Evolutionary conservation across 64 coral and sea anemone species (phyloP).

Genomic region (Platygyra sinensis): DNA sequence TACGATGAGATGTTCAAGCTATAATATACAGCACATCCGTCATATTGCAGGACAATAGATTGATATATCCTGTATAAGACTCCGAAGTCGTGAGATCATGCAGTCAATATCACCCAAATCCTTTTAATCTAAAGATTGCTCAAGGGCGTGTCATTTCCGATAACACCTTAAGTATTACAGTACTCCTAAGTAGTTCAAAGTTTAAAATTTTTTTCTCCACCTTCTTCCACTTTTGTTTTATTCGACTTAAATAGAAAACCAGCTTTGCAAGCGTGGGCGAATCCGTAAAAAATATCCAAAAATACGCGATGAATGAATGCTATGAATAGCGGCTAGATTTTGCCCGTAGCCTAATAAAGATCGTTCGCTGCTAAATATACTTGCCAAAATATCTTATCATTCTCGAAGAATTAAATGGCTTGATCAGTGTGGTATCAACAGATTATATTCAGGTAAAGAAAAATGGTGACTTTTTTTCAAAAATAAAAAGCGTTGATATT

Average conservation of each 20-base stretch:
- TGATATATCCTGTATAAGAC: neutral
- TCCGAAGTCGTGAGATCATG: neutral
- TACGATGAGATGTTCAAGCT: neutral
- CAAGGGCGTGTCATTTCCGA: neutral
- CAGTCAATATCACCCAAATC: slow-evolving; percentile 8
- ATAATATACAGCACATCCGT: slow-evolving; percentile 11
- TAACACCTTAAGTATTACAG: neutral
- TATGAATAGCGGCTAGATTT: neutral
- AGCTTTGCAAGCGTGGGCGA: neutral
- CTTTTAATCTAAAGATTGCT: slow-evolving; percentile 5
- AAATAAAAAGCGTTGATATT: too few species aligned
- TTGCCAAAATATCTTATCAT: neutral
- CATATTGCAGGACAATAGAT: neutral
- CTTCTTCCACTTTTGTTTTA: neutral
- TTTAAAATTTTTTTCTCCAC: neutral
- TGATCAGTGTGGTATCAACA: too few species aligned
- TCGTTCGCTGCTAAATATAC: neutral
- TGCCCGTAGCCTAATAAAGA: neutral
- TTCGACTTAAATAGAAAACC: neutral
- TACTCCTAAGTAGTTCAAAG: neutral
- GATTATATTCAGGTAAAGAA: too few species aligned
- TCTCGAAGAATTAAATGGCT: too few species aligned
- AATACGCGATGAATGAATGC: neutral
- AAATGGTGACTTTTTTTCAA: too few species aligned
- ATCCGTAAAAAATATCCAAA: neutral